phyloP scores from a whole-genome alignment of 1,140 invertebrate species.

The Cecropterus lyciades region DNA sequence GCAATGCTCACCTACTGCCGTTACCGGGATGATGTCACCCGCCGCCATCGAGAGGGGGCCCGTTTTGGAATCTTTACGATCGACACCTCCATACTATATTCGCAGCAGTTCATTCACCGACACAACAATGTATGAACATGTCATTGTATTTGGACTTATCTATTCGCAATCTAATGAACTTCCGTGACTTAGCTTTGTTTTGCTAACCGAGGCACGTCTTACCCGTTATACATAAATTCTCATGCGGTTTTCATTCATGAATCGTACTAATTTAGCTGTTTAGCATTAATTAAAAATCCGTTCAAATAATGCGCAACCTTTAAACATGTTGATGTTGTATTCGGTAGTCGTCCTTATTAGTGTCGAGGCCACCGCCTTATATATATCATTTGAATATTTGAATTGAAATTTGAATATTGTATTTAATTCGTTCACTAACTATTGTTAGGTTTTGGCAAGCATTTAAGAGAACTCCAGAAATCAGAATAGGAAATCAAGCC shows the following conservation, averaged over 20 bases:
- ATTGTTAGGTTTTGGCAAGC: neutral
- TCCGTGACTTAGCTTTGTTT: slow-evolving; percentile 38
- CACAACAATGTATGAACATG: slow-evolving; percentile 48
- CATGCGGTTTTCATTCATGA: slow-evolving; percentile 11
- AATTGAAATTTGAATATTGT: slow-evolving; percentile 16
- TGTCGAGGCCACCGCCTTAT: slow-evolving; percentile 5
- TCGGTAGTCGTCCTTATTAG: neutral
- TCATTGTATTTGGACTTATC: slow-evolving; percentile 56
- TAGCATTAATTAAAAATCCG: slow-evolving; percentile 7
- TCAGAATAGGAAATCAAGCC: no score
- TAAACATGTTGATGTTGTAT: neutral
- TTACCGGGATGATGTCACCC: slow-evolving; percentile 33
- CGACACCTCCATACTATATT: slow-evolving; percentile 75
- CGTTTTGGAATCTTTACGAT: slow-evolving; percentile 77
- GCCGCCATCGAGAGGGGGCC: slow-evolving; percentile 61
- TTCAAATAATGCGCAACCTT: slow-evolving; percentile 15
- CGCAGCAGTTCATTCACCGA: slow-evolving; percentile 76
- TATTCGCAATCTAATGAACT: slow-evolving; percentile 53
- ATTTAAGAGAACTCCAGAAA: no score
- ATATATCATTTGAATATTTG: no score
- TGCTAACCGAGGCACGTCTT: slow-evolving; percentile 13
- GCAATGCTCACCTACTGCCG: slow-evolving; percentile 49
- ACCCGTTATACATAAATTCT: slow-evolving; percentile 24
- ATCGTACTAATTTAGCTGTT: slow-evolving; percentile 4
- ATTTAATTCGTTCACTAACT: neutral